Conservation (phyloP, 2,113 vertebrate genomes). For the Candoia aspera region DNA sequence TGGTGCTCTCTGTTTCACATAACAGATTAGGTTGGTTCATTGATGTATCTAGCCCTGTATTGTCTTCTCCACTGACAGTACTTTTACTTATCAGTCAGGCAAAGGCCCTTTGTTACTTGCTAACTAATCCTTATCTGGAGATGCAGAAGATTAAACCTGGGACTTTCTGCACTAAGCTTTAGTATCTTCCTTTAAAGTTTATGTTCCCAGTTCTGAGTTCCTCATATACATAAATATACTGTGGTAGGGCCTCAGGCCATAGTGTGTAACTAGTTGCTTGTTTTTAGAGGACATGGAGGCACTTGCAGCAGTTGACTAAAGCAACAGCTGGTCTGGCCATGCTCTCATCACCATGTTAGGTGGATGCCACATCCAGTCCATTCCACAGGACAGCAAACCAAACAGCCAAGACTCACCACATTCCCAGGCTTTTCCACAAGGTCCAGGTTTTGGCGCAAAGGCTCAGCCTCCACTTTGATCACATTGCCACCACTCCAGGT, state of each 20-base stretch:
- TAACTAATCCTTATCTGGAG: neutral
- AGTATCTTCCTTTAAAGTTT: neutral
- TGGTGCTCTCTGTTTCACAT: neutral
- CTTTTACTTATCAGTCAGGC: neutral
- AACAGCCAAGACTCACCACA: constrained; percentile 38
- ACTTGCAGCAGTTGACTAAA: neutral
- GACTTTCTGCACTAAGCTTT: neutral
- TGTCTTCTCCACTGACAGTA: neutral
- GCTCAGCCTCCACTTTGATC: constrained; percentile 57
- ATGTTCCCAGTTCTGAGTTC: neutral
- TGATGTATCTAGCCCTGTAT: neutral
- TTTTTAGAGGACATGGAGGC: neutral
- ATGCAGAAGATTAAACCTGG: neutral
- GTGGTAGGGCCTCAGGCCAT: neutral
- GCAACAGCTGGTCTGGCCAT: neutral
- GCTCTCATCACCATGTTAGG: neutral
- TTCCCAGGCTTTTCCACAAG: neutral
- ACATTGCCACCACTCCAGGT: constrained; percentile 41
- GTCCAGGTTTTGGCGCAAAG: rapidly evolving
- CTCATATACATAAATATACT: neutral
- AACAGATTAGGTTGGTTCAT: neutral
- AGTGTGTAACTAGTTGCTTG: neutral
- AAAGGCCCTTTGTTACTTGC: neutral
- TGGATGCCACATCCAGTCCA: neutral
- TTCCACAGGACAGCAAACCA: neutral